Base-by-base conservation (phyloP, 2,888 invertebrate genomes). In the Cecidostiba fungosa region DNA sequence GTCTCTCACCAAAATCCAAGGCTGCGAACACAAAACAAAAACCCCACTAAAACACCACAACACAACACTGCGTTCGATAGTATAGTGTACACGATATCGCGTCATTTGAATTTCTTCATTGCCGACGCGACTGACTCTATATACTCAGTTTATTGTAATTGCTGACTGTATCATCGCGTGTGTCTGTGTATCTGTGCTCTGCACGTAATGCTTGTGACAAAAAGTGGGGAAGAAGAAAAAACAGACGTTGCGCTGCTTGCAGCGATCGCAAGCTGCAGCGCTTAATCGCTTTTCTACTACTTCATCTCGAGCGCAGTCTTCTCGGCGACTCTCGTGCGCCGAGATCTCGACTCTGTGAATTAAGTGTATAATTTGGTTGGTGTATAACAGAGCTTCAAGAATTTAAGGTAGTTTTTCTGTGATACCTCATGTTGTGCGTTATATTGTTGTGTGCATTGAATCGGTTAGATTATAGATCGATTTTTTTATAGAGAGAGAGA, bases 91-190 rank as follows among this genome's bases (percentile, higher is more conserved):
- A n/a, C n/a, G n/a, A n/a, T n/a, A n/a, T n/a, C n/a, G 16, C 54
- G 54, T 54, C 29, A 66, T 66, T 66, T 66, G 66, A 66, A 66
- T 66, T 66, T 66, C 66, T 66, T 26, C 66, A 66, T 66, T 29
- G 66, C 66, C 66, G 66, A 66, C 62, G n/a, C 19, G 8, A n/a
- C 54, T n/a, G 3, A 19, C 50, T 50, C 12, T 2, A 43, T 43
- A 43, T 12, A 12, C 12, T 43, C 39, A 6, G 39, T 50, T 50
- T 50, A 50, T 50, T 50, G 50, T 50, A 50, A 50, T 50, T 50
- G 50, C 50, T n/a, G 8, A 8, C 54, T n/a, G 6, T 50, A 16
- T 16, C 23, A 10, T 5, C 59, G n/a, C 8, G 23, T 23, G 23
- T 23, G 23, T 3, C 10, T 3, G 19, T n/a, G 23, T 66, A 29